Evolutionary conservation across 2,113 vertebrate species (phyloP), one percentile per base, ranked within the genome.

Genomic region (Platysteira castanea): DNA sequence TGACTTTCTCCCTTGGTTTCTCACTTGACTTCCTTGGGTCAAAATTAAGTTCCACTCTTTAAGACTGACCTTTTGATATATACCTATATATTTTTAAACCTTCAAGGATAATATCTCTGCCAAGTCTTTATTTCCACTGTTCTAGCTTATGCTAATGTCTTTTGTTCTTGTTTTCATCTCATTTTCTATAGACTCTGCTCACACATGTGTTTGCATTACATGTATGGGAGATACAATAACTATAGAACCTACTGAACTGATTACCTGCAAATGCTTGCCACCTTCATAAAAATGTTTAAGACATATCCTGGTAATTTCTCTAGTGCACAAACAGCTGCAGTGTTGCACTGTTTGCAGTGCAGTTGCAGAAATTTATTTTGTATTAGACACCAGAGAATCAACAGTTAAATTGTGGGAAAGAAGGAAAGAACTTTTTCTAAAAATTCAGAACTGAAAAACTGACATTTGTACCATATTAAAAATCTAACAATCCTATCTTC

Each of bases 201-300:
- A 12, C 22, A n/a, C 2, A n/a, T 13, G 6, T 17, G 7, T 56
- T 79, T 22, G 4, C 24, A 50, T 14, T 56, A 37, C 0, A 1
- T 20, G 3, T 46, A 50, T 35, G 20, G 26, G 28, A 73, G 31
- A 92, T 46, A 12, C 30, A 70, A 22, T 28, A 70, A 35, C 37
- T 21, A 33, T 31, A 56, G 73, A 78, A 75, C 12, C 14, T 75
- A 31, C 65, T 35, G 28, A 79, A 59, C 17, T 28, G 5, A 65
- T 53, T 74, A 87, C 5, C n/a, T 81, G 20, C 33, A 87, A 95
- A 93, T 59, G 7, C 7, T n/a, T 74, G 53, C 6, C 7, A 54
- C 27, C 16, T 69, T 91, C 31, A 77, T 26, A 37, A 84, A 89
- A 87, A 53, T 49, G 47, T 9, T 63, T 78, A 33, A 49, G 50